These are phyloP conservation scores for Drosophila pectinifera DNA, from an alignment of 1,140 invertebrate genomes.

Conservation along the genomic window DNA sequence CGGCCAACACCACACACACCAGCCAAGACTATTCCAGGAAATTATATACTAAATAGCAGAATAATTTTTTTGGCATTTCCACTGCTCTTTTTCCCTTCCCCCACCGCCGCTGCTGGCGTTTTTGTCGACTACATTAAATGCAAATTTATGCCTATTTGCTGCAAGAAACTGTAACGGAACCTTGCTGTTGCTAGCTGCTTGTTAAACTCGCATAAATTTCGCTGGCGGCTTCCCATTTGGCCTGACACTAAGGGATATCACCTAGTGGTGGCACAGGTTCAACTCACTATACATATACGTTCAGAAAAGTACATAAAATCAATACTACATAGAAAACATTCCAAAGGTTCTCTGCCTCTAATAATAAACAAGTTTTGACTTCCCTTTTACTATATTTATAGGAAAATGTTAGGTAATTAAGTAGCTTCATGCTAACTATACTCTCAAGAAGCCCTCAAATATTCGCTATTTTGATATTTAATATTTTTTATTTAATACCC, in stretches of 20 bases:
- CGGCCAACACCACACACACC: conserved; percentile 12
- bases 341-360: not conserved
- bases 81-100: conserved; percentile 36
- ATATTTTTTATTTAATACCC: too few relatives aligned
- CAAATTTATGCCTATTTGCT: conserved; percentile 81
- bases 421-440: too few relatives aligned
- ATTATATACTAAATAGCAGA: conserved; percentile 83
- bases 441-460: too few relatives aligned
- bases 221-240: conserved; percentile 19
- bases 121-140: conserved; percentile 75
- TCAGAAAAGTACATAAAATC: not conserved
- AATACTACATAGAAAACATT: not conserved
- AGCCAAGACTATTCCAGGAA: conserved; percentile 49
- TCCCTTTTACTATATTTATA: too few relatives aligned
- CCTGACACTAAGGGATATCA: conserved; percentile 61
- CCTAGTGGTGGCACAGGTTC: conserved; percentile 7
- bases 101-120: conserved; percentile 24
- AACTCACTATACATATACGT: not conserved
- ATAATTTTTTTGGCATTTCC: conserved; percentile 77
- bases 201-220: conserved; percentile 77
- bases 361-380: not conserved
- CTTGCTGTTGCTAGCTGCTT: conserved; percentile 58
- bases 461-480: too few relatives aligned
- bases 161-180: conserved; percentile 75
- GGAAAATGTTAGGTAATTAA: not conserved